Base-by-base conservation (phyloP, 2,888 invertebrate species). In the Autographa gamma region DNA sequence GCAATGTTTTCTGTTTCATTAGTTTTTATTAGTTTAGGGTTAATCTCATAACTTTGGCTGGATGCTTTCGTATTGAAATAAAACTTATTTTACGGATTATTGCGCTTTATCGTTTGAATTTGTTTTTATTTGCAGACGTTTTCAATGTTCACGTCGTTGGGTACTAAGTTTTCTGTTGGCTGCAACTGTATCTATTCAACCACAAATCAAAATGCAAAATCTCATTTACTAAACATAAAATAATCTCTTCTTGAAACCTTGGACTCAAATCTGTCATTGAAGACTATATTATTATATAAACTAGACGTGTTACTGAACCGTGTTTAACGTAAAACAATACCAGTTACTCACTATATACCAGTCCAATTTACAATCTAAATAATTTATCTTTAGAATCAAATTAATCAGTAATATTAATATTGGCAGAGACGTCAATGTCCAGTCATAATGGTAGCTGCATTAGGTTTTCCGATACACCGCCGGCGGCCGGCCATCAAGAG, bases 21-120 rank as follows among this genome's bases (percentile, higher is more conserved):
- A 63, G 69, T 73, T 81, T 82, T 82, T 81, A 81, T 81, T 76
- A 65, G 69, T 69, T 75, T 70, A 75, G 71, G 76, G 81, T 78
- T 81, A 69, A 78, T 69, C 16, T 63, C 68, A 66, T 78, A 71
- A 60, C 69, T 69, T 70, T 18, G 19, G 41, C 31, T 60, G 25
- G 32, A 67, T 64, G 59, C 19, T 69, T 65, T 68, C 43, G 60
- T 61, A 82, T 81, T 82, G 63, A 73, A 80, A 71, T 80, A 71
- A 77, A 82, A 73, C 69, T 64, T 61, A 76, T 76, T 77, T 81
- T 80, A 71, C 74, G 74, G 81, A 73, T 66, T 73, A 63, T 77
- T 76, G 59, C 32, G 58, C 41, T 70, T 73, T 80, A 67, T 76
- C 61, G 66, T 63, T 74, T 25, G 67, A 63, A 71, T 69, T 43